Conservation (phyloP, 2,113 vertebrate species). For the Leucoraja erinaceus region DNA sequence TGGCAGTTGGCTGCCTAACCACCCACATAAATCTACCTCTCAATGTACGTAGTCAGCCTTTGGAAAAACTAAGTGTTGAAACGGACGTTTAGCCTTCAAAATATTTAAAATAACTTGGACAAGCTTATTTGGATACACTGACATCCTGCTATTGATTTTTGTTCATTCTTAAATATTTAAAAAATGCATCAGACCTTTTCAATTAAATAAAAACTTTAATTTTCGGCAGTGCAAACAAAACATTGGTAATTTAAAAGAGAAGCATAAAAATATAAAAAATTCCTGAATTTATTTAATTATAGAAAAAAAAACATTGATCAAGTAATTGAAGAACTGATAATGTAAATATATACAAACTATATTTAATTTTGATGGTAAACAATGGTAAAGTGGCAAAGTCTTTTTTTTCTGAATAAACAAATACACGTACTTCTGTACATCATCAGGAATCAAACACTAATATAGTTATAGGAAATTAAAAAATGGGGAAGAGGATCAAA, state of each 20-base stretch:
- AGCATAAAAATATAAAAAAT: constrained; percentile 33
- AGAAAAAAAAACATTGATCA: constrained; percentile 12
- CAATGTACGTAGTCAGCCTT: not conserved
- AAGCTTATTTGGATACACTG: not conserved
- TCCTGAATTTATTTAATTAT: not conserved
- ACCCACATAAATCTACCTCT: no score
- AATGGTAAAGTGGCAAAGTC: not conserved
- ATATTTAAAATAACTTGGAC: not conserved
- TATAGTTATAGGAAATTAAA: not conserved
- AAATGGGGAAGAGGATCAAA: not conserved
- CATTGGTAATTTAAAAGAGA: not conserved
- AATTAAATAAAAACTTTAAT: constrained; percentile 16
- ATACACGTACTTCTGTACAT: not conserved
- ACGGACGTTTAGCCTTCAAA: not conserved
- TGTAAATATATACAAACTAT: not conserved
- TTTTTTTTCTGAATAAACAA: not conserved
- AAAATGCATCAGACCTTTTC: not conserved
- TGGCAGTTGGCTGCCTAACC: not conserved
- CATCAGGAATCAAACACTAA: not conserved
- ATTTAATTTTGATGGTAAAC: not conserved
- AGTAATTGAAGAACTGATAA: not conserved
- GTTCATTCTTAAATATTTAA: not conserved
- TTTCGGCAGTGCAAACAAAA: not conserved
- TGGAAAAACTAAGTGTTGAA: not conserved
- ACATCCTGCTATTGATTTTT: not conserved